A percentile compares a stretch with the other conserved stretches of the same genome.
These are phyloP conservation scores for Toxonevra muliebris DNA, from an alignment of 2,888 invertebrate species.

Conservation along the genomic window DNA sequence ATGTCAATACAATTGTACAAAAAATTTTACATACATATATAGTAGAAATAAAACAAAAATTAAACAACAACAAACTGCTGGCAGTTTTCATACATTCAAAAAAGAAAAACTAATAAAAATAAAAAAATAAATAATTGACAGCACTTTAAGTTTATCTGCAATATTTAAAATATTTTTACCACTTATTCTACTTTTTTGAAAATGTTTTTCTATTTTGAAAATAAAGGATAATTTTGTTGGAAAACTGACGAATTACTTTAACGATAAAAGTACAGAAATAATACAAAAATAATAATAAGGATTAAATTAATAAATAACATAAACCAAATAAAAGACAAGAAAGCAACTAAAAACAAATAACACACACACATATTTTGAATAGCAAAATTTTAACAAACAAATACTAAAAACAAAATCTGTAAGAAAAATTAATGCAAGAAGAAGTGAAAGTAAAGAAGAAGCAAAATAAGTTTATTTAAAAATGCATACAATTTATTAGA, in stretches of 20 bases:
- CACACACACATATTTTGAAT: conserved; percentile 17
- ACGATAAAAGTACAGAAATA: conserved; percentile 39
- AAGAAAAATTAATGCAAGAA: conserved; percentile 13
- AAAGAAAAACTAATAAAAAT: too few species aligned
- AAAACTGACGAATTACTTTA: conserved; percentile 46
- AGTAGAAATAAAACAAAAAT: conserved; percentile 30
- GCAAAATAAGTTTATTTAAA: conserved; percentile 38
- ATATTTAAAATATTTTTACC: too few species aligned
- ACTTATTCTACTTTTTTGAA: too few species aligned
- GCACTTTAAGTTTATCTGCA: too few species aligned
- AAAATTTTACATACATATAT: conserved; percentile 32
- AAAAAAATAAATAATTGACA: too few species aligned
- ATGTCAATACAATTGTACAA: too few species aligned
- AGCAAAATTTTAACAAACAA: conserved; percentile 30
- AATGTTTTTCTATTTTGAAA: too few species aligned
- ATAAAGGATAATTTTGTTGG: not conserved
- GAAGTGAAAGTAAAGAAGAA: conserved; percentile 22
- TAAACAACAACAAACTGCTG: conserved; percentile 24
- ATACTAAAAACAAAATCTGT: conserved; percentile 19
- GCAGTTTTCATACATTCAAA: conserved; percentile 16
- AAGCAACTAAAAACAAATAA: conserved; percentile 4
- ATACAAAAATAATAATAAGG: conserved; percentile 3
- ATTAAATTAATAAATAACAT: not conserved
- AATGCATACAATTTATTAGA: conserved; percentile 11
- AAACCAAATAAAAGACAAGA: not conserved